Evolutionary conservation across 2,888 invertebrate species (phyloP).

Genomic region (Busseola fusca): DNA sequence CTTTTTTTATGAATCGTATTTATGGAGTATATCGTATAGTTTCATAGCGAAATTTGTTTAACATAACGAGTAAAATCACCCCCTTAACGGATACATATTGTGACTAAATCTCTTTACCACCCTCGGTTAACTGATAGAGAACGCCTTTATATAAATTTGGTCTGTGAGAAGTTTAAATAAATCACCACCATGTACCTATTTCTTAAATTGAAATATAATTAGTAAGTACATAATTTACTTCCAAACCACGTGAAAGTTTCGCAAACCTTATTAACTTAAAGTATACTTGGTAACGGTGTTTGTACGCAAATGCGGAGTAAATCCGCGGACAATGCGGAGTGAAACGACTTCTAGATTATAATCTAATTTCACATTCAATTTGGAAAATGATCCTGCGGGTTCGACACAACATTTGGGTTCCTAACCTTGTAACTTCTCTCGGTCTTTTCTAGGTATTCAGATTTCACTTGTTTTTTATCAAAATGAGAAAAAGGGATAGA

Average conservation of each 20-base stretch:
- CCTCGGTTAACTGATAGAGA: neutral
- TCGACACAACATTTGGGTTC: slow-evolving; percentile 45
- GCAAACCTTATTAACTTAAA: slow-evolving; percentile 22
- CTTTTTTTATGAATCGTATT: neutral
- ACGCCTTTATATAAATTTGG: too few relatives aligned
- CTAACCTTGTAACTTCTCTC: slow-evolving; percentile 37
- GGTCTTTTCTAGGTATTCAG: slow-evolving; percentile 26
- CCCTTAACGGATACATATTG: neutral
- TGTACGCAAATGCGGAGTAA: slow-evolving; percentile 14
- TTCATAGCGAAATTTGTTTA: neutral
- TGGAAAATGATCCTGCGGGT: slow-evolving; percentile 47
- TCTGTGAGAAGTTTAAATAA: neutral
- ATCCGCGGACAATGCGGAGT: slow-evolving; percentile 28
- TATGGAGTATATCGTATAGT: neutral
- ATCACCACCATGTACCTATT: neutral
- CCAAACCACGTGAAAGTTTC: neutral
- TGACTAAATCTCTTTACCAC: neutral
- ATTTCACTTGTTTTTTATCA: slow-evolving; percentile 27
- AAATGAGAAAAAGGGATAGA: slow-evolving; percentile 27
- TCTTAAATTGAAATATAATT: too few relatives aligned
- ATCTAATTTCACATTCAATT: slow-evolving; percentile 59
- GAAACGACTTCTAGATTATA: slow-evolving; percentile 47
- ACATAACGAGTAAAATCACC: neutral
- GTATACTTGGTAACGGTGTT: slow-evolving; percentile 11
- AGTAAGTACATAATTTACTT: neutral